Base-by-base conservation (phyloP, 23 tunicate genomes). In the Halocynthia roretzi region DNA sequence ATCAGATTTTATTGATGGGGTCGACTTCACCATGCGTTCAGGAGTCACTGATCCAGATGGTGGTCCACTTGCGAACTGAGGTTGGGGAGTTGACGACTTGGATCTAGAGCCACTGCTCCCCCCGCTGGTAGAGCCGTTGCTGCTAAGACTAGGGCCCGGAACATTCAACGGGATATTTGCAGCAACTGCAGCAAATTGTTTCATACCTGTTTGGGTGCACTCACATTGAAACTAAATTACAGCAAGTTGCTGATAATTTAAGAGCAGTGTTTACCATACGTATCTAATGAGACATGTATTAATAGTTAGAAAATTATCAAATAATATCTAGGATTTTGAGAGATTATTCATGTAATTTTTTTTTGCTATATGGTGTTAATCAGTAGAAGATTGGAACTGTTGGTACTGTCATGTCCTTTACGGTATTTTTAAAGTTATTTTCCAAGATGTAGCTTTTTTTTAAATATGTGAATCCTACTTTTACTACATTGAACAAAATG, bases 81-180 rank as follows among this genome's bases (percentile, higher is more conserved):
- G 92, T 58, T 86, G 92, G 21, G 92, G 92, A 5, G 92, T 86
- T 44, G 68, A 64, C 62, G 92, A 70, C 64, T 86, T 86, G 15
- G 85, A 86, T 6, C 85, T 76, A 6, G 92, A 61, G 8, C 84
- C 78, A 31, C 73, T 68, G 70, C 85, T 75, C 4, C 78, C 78
- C 8, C 78, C 63, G n/a, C 54, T 71, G 50, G 50, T 52, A 4
- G 78, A 74, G 10, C 78, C 78, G 21, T 22, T 54, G 56, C 78
- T 74, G n/a, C 63, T 54, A 7, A 15, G n/a, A 8, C 17, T 54
- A 14, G 64, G 64, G 22, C 18, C 56, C 10, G 78, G 78, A 19
- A 64, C 55, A 8, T 5, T 52, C 10, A 64, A 62, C 12, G 23
- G 64, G n/a, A 54, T 54, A 31, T 31, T 31, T 31, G 44, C 44